phyloP scores from a whole-genome alignment of 2,113 vertebrate genomes.

The Phaethon lepturus region DNA sequence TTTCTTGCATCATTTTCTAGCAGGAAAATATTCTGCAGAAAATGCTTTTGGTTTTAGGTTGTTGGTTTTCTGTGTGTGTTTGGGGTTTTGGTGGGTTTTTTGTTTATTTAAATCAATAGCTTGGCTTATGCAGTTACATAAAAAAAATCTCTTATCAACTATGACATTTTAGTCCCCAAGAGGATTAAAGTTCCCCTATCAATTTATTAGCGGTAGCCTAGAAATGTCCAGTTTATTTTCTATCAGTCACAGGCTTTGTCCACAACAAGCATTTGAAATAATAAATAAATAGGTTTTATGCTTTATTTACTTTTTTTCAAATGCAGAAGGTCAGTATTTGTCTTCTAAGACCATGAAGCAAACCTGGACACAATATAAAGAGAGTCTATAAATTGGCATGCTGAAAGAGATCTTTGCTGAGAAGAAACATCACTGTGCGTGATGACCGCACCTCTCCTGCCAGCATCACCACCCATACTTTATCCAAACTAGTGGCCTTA shows the following conservation, averaged over 20 bases:
- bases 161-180: background rate
- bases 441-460: background rate
- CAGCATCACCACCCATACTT: background rate
- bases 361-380: background rate
- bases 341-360: background rate
- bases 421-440: background rate
- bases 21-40: background rate
- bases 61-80: background rate
- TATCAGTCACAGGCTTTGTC: background rate
- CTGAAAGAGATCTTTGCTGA: background rate
- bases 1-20: background rate
- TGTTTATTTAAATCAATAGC: background rate
- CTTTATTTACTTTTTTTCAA: background rate
- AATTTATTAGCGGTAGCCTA: background rate
- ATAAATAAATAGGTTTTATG: background rate
- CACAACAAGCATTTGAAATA: background rate
- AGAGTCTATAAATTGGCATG: fast-evolving
- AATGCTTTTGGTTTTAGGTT: background rate
- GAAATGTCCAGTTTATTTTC: background rate
- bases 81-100: background rate
- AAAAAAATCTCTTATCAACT: background rate
- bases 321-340: background rate
- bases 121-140: background rate
- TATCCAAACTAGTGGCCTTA: background rate
- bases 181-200: background rate